These are phyloP conservation scores for Slavum lentiscoides DNA, from an alignment of 2,888 invertebrate genomes.

Conservation along the genomic window DNA sequence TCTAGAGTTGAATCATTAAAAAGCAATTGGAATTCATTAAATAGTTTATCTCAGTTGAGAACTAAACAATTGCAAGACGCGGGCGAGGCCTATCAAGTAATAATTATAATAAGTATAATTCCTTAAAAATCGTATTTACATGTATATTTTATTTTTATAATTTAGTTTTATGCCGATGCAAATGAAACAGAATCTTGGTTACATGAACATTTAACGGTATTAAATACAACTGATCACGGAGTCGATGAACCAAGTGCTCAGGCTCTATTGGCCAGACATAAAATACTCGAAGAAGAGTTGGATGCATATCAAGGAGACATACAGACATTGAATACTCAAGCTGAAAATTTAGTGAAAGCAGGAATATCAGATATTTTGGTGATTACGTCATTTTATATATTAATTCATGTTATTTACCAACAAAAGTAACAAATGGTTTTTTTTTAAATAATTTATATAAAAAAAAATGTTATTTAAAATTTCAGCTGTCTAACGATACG, in stretches of 20 bases:
- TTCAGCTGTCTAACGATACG: constrained; percentile 67
- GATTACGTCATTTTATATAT: constrained; percentile 18
- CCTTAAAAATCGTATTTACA: not conserved
- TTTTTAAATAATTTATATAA: too few relatives aligned
- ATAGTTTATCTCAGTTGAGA: constrained; percentile 75
- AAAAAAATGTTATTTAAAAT: constrained; percentile 11
- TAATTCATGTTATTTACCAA: too few relatives aligned
- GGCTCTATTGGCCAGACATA: constrained; percentile 83
- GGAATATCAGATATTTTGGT: constrained; percentile 74
- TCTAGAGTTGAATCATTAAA: constrained; percentile 76
- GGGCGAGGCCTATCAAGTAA: constrained; percentile 85
- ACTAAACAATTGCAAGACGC: constrained; percentile 81
- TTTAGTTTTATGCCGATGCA: constrained; percentile 89
- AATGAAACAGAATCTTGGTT: constrained; percentile 98
- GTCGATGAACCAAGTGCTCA: constrained; percentile 89
- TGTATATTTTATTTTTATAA: not conserved
- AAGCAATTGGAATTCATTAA: constrained; percentile 87
- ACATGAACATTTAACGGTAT: constrained; percentile 90
- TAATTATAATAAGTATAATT: not conserved
- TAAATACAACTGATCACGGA: constrained; percentile 87
- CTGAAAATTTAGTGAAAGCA: constrained; percentile 73
- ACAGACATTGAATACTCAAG: constrained; percentile 76
- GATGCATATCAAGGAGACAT: constrained; percentile 87
- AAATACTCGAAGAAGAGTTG: constrained; percentile 84
- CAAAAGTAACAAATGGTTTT: too few relatives aligned